These are phyloP conservation scores for Grammomys surdaster DNA, from an alignment of 2,113 vertebrate genomes.

Conservation along the genomic window DNA sequence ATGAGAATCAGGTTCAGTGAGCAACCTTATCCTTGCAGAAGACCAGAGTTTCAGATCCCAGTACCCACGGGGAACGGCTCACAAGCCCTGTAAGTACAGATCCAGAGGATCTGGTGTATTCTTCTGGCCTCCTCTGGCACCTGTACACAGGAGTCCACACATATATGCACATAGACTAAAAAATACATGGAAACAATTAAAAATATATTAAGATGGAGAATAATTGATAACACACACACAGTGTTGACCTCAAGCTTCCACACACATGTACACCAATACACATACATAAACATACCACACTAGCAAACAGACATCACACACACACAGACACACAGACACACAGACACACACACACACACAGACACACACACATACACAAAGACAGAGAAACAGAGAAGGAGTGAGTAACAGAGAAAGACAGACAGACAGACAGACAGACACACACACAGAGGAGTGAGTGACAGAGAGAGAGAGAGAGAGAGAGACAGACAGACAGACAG, in stretches of 20 bases:
- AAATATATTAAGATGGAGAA: background rate
- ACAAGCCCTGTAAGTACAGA: background rate
- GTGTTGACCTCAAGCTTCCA: background rate
- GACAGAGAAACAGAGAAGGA: too few species aligned
- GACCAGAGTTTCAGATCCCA: background rate
- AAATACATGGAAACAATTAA: background rate
- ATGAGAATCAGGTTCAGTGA: background rate
- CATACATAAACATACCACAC: background rate
- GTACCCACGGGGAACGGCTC: rapidly evolving
- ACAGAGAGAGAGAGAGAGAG: too few species aligned
- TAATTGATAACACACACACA: background rate
- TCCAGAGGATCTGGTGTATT: too few species aligned
- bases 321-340: background rate
- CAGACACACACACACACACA: background rate
- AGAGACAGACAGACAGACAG: background rate
- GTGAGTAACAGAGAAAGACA: too few species aligned
- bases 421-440: background rate
- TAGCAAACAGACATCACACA: background rate
- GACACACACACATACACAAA: too few species aligned
- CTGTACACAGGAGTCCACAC: too few species aligned
- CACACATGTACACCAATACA: background rate
- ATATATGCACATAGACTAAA: background rate
- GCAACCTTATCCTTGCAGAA: background rate
- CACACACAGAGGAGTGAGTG: background rate
- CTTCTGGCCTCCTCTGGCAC: background rate